phyloP scores from a whole-genome alignment of 2,888 invertebrate genomes.

The Caenorhabditis sp. region DNA sequence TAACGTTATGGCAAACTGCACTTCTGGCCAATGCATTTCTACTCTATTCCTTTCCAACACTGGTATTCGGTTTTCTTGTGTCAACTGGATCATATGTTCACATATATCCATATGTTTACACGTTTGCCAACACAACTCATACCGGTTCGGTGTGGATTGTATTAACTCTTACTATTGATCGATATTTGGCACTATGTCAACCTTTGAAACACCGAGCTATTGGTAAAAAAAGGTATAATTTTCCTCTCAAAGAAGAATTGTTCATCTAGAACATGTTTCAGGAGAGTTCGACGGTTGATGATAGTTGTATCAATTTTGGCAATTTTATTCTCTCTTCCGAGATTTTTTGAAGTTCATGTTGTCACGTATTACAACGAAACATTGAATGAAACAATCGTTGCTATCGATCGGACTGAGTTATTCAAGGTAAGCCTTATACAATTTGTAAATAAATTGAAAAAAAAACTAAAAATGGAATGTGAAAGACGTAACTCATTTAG shows the following conservation, averaged over 20 bases:
- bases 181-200: slow-evolving; percentile 67
- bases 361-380: slow-evolving; percentile 13
- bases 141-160: slow-evolving; percentile 70
- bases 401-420: slow-evolving; percentile 46
- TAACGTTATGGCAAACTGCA: slow-evolving; percentile 68
- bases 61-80: slow-evolving; percentile 54
- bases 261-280: slow-evolving; percentile 38
- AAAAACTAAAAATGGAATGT: background rate
- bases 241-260: background rate
- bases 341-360: slow-evolving; percentile 68
- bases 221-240: slow-evolving; percentile 61
- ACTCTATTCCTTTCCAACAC: slow-evolving; percentile 66
- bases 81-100: slow-evolving; percentile 58
- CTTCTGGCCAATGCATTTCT: slow-evolving; percentile 68
- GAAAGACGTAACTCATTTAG: no score
- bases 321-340: slow-evolving; percentile 63
- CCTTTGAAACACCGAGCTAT: slow-evolving; percentile 68
- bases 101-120: slow-evolving; percentile 67
- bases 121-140: slow-evolving; percentile 67
- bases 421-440: slow-evolving; percentile 36
- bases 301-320: slow-evolving; percentile 62
- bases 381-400: slow-evolving; percentile 27
- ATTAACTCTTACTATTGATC: slow-evolving; percentile 66
- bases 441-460: background rate
- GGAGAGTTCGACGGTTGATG: slow-evolving; percentile 66